Base-by-base conservation (phyloP, 1,140 invertebrate genomes). In the Chionoecetes opilio region DNA sequence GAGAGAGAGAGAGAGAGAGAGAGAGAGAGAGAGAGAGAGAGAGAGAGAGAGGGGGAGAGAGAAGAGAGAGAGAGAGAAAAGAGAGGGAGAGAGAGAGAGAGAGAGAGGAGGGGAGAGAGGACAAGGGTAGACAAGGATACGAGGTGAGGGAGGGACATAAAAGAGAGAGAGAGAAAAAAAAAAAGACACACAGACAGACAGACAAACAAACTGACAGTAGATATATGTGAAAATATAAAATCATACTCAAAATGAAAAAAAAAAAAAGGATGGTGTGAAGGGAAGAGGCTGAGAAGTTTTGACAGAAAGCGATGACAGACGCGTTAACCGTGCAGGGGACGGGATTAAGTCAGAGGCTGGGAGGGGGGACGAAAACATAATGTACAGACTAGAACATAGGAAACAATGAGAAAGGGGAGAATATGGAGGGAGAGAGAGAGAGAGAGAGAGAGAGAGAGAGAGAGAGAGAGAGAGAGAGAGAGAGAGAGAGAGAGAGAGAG, bases 21-120 rank as follows among this genome's bases (percentile, higher is more conserved):
- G 41, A 41, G 82, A 38, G 41, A 93, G 41, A 53, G 82, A 32
- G 82, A 86, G 46, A 86, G 91, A 88, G 41, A 88, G 86, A 88
- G 35, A 63, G 75, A 91, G 46, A 34, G 46, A 75, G 63, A n/a
- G 26, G 29, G 35, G 14, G 38, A 37, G 26, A 38, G 34, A 5
- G 86, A 17, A 17, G 29, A 35, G 82, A 82, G 63, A 26, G 31
- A 35, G 31, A 32, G 3, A 14, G 9, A 21, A 32, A n/a, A 17
- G 46, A 75, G 29, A 82, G 31, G 41, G 91, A 41, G 41, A 31
- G 41, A 34, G 41, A 37, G 11, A 37, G n/a, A 21, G 35, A 37
- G 63, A 26, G 31, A 91, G 53, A 91, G 63, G 6, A 29, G 38
- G 17, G 14, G 46, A n/a, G 26, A 31, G 38, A 5, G 46, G 53